phyloP scores from a whole-genome alignment of 1,140 invertebrate genomes.

The Drosophila kanapiae region DNA sequence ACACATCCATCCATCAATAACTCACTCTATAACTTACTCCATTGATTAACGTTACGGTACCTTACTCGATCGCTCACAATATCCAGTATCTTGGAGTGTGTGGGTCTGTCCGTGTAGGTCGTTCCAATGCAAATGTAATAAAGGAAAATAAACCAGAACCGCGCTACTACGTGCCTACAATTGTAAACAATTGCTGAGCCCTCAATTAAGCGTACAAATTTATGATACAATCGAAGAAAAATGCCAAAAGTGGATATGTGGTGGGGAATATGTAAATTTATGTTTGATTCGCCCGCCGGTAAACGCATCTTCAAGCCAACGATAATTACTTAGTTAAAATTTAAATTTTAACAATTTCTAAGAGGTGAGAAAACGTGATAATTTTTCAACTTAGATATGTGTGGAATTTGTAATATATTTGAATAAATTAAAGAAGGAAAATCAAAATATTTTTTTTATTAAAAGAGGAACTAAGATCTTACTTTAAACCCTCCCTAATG shows the following conservation, averaged over 20 bases:
- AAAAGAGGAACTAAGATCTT: no score
- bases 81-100: slow-evolving; percentile 15
- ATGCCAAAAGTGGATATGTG: slow-evolving; percentile 16
- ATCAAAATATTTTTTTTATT: no score
- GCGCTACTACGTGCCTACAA: slow-evolving; percentile 54
- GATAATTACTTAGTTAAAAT: background rate
- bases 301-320: background rate
- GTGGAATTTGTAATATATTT: background rate
- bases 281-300: slow-evolving; percentile 14
- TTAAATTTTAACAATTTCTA: background rate
- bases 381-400: background rate
- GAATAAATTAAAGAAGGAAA: background rate
- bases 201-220: slow-evolving; percentile 54
- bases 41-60: slow-evolving; percentile 45
- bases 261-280: background rate
- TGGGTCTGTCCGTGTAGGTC: slow-evolving; percentile 43
- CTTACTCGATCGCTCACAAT: slow-evolving; percentile 16
- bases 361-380: background rate
- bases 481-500: no score
- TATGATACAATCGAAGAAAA: slow-evolving; percentile 45
- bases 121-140: slow-evolving; percentile 38
- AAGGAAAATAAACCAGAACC: slow-evolving; percentile 49
- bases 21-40: slow-evolving; percentile 46
- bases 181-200: slow-evolving; percentile 38
- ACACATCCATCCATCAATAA: slow-evolving; percentile 46